A percentile compares a stretch with the other conserved stretches of the same genome.
phyloP scores from a whole-genome alignment of 1,140 invertebrate genomes.

The Doryteuthis pealeii region DNA sequence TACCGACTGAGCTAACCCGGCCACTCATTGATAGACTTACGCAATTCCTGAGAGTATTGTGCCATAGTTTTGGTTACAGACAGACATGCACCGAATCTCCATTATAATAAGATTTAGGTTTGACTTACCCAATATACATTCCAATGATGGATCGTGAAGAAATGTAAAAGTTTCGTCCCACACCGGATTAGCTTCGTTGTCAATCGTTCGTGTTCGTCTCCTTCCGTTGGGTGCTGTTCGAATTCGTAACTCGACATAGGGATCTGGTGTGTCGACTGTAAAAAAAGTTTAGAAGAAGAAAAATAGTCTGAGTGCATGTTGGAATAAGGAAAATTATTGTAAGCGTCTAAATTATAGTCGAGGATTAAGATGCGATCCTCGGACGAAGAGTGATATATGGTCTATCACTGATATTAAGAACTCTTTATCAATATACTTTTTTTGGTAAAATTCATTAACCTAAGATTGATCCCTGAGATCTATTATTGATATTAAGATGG shows the following conservation, averaged over 20 bases:
- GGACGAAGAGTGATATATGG: neutral
- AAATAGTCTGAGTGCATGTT: constrained; percentile 2
- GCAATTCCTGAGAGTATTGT: no score
- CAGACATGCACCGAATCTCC: no score
- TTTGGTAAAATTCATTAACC: neutral
- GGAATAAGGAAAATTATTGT: no score
- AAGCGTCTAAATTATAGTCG: no score
- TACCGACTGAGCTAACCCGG: no score
- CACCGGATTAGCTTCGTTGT: constrained; percentile 58
- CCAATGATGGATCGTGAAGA: constrained; percentile 44
- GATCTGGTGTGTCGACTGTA: constrained; percentile 63
- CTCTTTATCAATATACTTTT: neutral
- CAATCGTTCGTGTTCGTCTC: constrained; percentile 53
- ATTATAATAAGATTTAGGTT: no score
- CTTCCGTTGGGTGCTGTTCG: constrained; percentile 58
- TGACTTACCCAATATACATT: no score
- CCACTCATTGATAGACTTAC: no score
- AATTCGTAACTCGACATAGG: constrained; percentile 58
- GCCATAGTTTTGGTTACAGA: no score
- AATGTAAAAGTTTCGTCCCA: constrained; percentile 62
- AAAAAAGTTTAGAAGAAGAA: constrained; percentile 12
- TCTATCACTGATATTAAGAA: no score
- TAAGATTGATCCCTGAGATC: no score
- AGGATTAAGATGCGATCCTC: neutral
- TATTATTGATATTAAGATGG: no score